Evolutionary conservation across 2,797 vertebrate genomes (phyloP).

Genomic region (Apogon talboti): DNA sequence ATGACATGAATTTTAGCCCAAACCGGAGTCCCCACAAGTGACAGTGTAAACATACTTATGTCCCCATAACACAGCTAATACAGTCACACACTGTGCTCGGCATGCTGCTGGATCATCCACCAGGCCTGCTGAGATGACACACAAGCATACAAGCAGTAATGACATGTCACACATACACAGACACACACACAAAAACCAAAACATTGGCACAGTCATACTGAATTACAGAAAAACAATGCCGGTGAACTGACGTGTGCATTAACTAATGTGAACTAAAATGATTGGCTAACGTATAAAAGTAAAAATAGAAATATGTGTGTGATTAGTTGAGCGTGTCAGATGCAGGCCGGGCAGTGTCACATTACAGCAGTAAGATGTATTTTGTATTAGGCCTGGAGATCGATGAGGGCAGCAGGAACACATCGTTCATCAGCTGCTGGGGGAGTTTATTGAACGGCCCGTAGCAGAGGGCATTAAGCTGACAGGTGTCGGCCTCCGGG

Average conservation of each 20-base stretch:
- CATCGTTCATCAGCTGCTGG: constrained; percentile 47
- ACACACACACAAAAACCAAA: constrained; percentile 6
- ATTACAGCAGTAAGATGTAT: constrained; percentile 19
- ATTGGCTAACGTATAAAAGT: neutral
- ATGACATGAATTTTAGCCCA: too few species aligned
- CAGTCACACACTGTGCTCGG: constrained; percentile 5
- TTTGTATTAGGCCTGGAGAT: constrained; percentile 29
- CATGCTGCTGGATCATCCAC: constrained; percentile 25
- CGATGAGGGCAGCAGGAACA: constrained; percentile 38
- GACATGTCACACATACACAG: constrained; percentile 6
- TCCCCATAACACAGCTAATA: too few species aligned
- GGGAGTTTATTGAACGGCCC: constrained; percentile 53
- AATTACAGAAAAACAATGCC: neutral
- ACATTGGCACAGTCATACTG: neutral
- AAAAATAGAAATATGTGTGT: neutral
- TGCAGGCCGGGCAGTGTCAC: constrained; percentile 20
- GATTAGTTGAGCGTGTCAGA: constrained; percentile 7
- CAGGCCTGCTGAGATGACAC: constrained; percentile 16
- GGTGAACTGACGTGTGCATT: neutral
- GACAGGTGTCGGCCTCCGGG: constrained; percentile 47
- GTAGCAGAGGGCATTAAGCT: constrained; percentile 44
- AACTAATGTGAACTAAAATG: neutral
- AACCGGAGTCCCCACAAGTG: too few species aligned
- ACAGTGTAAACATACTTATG: too few species aligned
- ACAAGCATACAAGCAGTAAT: constrained; percentile 11